A percentile compares a stretch with the other conserved stretches of the same genome.
Conservation (phyloP, 2,888 invertebrate species). For the Pyrochroa serraticornis region DNA sequence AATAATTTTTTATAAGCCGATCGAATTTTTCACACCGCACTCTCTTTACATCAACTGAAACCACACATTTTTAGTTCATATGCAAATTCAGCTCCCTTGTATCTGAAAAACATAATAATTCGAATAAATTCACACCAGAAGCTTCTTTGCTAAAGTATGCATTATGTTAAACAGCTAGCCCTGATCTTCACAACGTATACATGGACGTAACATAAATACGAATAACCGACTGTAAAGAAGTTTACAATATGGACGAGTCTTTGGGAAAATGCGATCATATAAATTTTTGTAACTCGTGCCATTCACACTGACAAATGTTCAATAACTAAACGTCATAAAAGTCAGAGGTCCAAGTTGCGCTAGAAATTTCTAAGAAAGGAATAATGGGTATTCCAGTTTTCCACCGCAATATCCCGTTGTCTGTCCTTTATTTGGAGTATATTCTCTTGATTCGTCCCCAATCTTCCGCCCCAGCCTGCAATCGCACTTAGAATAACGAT, state of each 20-base stretch:
- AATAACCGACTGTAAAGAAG: no score
- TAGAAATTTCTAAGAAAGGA: constrained; percentile 38
- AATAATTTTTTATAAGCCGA: no score
- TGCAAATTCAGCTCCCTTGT: no score
- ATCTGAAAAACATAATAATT: no score
- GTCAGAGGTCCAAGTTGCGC: constrained; percentile 23
- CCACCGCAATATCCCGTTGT: constrained; percentile 36
- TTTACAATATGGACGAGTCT: not conserved
- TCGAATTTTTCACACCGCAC: no score
- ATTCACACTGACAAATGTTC: constrained; percentile 18
- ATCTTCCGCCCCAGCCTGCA: constrained; percentile 11
- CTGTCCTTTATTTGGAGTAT: constrained; percentile 19
- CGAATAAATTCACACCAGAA: no score
- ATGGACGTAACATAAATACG: no score
- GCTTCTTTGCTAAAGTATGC: no score
- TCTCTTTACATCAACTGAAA: no score
- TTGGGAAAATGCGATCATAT: constrained; percentile 11
- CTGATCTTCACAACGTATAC: no score
- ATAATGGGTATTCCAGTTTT: constrained; percentile 38
- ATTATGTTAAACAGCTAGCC: no score
- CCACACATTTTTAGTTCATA: no score
- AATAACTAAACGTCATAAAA: constrained; percentile 30
- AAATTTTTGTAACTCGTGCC: constrained; percentile 19
- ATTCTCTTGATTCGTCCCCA: constrained; percentile 3
- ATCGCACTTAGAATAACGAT: constrained; percentile 29